Evolutionary conservation across 2,113 vertebrate species (phyloP).

Genomic region (Microcebus jonahi): DNA sequence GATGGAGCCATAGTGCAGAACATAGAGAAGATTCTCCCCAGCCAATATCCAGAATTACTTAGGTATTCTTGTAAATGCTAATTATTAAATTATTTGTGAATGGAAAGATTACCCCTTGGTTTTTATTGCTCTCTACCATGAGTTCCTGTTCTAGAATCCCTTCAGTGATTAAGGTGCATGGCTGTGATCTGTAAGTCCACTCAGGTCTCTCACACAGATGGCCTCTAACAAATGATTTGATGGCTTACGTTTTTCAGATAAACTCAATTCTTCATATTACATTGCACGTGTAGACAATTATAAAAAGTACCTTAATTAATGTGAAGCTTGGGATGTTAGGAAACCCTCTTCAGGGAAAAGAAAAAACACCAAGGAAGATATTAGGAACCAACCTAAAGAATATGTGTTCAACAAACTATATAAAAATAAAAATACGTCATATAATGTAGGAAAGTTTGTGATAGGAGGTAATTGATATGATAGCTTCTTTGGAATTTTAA

Average conservation of each 20-base stretch:
- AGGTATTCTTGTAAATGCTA: background rate
- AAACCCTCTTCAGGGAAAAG: conserved; percentile 16
- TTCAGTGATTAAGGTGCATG: background rate
- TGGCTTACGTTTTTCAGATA: background rate
- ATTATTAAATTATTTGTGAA: background rate
- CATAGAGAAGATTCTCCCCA: background rate
- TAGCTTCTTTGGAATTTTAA: conserved; percentile 43
- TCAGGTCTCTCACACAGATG: background rate
- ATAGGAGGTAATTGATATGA: background rate
- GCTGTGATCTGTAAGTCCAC: background rate
- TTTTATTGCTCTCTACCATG: background rate
- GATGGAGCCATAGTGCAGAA: background rate
- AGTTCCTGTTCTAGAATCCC: background rate
- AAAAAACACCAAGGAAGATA: background rate
- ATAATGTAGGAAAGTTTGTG: background rate
- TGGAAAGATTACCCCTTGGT: background rate
- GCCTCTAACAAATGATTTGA: background rate
- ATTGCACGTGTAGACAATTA: background rate
- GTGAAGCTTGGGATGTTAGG: background rate
- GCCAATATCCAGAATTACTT: background rate
- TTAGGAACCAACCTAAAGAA: background rate
- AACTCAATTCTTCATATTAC: background rate
- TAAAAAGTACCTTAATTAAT: background rate
- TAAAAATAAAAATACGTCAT: background rate
- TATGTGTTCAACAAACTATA: background rate